These are phyloP conservation scores for Julus scandinavius DNA, from an alignment of 2,888 invertebrate species.

Conservation along the genomic window DNA sequence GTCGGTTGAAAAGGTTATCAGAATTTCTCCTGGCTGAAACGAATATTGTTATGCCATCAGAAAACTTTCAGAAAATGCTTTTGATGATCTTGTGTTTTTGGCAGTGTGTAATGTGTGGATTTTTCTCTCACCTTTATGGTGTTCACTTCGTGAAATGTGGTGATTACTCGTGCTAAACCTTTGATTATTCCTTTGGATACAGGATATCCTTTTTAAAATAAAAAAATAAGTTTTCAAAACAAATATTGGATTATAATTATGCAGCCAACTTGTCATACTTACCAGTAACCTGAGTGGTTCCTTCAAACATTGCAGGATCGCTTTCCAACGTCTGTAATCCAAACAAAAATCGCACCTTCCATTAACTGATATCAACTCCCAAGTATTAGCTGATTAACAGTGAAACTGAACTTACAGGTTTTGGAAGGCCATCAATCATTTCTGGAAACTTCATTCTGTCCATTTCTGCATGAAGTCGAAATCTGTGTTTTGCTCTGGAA, in stretches of 20 bases:
- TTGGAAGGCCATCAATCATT: conserved; percentile 68
- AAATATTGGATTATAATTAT: conserved; percentile 62
- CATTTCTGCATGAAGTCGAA: conserved; percentile 73
- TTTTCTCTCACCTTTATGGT: conserved; percentile 63
- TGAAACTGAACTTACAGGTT: conserved; percentile 61
- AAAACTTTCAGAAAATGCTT: not conserved
- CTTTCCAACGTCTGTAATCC: not conserved
- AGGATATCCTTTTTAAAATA: conserved; percentile 71
- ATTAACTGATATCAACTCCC: not conserved
- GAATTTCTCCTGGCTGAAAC: conserved; percentile 74
- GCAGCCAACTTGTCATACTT: conserved; percentile 69
- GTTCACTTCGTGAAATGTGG: conserved; percentile 74
- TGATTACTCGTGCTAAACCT: conserved; percentile 79
- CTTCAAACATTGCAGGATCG: not conserved
- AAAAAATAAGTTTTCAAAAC: not conserved
- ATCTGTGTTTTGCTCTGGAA: conserved; percentile 75
- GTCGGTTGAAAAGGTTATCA: conserved; percentile 81
- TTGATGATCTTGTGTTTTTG: not conserved
- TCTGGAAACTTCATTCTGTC: conserved; percentile 75
- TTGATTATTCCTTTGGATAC: conserved; percentile 77
- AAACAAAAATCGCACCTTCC: not conserved
- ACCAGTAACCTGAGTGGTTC: conserved; percentile 19
- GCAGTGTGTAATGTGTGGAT: too few relatives aligned
- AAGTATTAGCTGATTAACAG: not conserved
- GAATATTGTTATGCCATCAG: not conserved